Conservation (phyloP, 2,113 vertebrate species). For the Corythornis cristatus region DNA sequence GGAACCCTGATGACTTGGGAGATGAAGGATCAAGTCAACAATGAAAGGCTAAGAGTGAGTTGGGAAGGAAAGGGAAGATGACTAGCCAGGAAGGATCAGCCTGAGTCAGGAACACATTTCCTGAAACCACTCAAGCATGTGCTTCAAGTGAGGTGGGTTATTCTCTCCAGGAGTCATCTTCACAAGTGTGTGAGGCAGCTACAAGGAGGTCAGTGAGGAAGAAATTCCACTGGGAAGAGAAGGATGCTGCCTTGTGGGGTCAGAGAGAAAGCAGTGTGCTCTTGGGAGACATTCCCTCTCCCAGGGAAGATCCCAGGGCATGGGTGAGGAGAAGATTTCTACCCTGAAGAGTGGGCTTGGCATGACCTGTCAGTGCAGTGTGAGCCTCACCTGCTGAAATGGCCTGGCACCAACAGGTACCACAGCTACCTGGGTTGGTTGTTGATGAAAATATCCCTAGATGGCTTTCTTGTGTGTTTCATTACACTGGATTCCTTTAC, state of each 20-base stretch:
- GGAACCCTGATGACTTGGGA: neutral
- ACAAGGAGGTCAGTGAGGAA: neutral
- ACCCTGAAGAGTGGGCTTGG: neutral
- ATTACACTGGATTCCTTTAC: conserved; percentile 44
- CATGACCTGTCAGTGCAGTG: neutral
- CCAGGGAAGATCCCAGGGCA: neutral
- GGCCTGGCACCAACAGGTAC: neutral
- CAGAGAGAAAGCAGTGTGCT: neutral
- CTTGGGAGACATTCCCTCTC: neutral
- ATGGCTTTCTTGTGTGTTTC: neutral
- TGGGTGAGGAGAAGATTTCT: neutral
- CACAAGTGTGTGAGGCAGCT: neutral
- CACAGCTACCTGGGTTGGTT: neutral
- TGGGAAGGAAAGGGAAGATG: conserved; percentile 63
- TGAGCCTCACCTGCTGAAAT: neutral
- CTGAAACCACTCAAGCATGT: conserved; percentile 53
- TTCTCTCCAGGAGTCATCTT: neutral
- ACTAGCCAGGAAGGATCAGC: conserved; percentile 67
- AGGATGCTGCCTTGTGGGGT: neutral
- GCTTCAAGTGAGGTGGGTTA: neutral
- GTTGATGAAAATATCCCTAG: neutral
- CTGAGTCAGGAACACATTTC: conserved; percentile 38
- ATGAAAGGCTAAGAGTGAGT: conserved; percentile 56
- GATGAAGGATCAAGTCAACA: conserved; percentile 15
- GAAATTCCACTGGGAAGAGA: neutral